Conservation (phyloP, 2,888 invertebrate genomes). For the Stenotaenia linearis region DNA sequence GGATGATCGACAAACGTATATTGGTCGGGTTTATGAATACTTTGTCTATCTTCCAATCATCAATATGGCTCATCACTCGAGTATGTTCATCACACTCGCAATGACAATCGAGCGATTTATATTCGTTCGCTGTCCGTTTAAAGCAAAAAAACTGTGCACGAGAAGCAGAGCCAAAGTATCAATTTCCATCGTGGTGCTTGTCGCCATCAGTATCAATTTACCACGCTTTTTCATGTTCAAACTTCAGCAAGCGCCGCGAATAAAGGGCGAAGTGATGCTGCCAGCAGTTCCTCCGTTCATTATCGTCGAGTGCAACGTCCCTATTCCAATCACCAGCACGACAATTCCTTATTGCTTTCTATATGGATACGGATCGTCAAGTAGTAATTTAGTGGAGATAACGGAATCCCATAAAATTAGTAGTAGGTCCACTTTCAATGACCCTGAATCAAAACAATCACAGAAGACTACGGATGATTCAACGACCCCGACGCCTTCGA, state of each 20-base stretch:
- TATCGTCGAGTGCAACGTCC: not conserved
- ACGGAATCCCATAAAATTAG: too few species aligned
- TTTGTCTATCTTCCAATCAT: slow-evolving; percentile 27
- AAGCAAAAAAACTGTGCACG: not conserved
- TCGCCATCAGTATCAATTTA: not conserved
- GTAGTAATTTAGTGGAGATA: not conserved
- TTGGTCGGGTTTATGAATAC: not conserved
- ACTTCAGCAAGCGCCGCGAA: not conserved
- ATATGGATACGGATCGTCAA: not conserved
- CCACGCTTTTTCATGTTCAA: slow-evolving; percentile 30
- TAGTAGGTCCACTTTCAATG: too few species aligned
- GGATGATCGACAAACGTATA: not conserved
- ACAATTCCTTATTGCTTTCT: not conserved
- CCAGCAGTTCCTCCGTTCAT: not conserved
- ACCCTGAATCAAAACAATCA: too few species aligned
- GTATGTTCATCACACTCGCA: slow-evolving; percentile 2
- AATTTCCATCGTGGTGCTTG: not conserved
- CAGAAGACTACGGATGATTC: too few species aligned
- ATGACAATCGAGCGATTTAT: slow-evolving; percentile 29
- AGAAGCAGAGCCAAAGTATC: not conserved
- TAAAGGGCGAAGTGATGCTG: not conserved
- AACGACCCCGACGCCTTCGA: too few species aligned
- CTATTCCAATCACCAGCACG: not conserved
- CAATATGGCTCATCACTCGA: slow-evolving; percentile 24
- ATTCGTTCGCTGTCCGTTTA: slow-evolving; percentile 27